Percentiles rank a stretch among this genome's conserved stretches.
These are phyloP conservation scores for Coelopa pilipes DNA, from an alignment of 2,888 invertebrate genomes.

Conservation along the genomic window DNA sequence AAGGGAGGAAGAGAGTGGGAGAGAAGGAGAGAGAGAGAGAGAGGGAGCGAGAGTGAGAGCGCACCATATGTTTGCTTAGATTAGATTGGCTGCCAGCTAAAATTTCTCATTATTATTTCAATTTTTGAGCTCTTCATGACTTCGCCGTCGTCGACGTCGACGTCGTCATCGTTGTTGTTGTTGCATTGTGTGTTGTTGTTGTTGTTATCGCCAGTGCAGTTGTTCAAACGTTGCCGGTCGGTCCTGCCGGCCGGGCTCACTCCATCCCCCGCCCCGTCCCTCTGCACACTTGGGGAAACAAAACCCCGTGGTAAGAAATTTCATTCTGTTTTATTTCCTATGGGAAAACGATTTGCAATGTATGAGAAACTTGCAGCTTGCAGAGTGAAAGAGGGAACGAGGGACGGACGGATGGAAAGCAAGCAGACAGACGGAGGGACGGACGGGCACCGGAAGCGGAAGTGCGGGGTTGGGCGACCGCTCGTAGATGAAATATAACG, in stretches of 20 bases:
- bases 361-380: slow-evolving; percentile 4
- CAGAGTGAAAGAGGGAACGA: slow-evolving; percentile 2
- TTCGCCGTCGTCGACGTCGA: too few species aligned
- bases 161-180: not conserved
- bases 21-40: not conserved
- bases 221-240: not conserved
- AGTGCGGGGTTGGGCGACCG: not conserved
- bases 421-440: not conserved
- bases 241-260: too few species aligned
- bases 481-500: not conserved
- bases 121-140: slow-evolving; percentile 28
- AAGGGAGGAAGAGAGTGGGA: not conserved
- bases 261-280: not conserved
- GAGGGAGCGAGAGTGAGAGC: not conserved
- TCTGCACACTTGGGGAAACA: not conserved
- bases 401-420: not conserved
- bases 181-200: slow-evolving; percentile 13
- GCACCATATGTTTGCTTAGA: slow-evolving; percentile 21
- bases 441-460: not conserved
- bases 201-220: not conserved
- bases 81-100: slow-evolving; percentile 35
- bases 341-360: slow-evolving; percentile 22
- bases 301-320: slow-evolving; percentile 21
- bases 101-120: slow-evolving; percentile 36
- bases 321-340: slow-evolving; percentile 23